Percentiles rank a stretch among this genome's conserved stretches.
Evolutionary conservation across 1,140 invertebrate genomes (phyloP).

Genomic region (Zaprionus kolodkinae): DNA sequence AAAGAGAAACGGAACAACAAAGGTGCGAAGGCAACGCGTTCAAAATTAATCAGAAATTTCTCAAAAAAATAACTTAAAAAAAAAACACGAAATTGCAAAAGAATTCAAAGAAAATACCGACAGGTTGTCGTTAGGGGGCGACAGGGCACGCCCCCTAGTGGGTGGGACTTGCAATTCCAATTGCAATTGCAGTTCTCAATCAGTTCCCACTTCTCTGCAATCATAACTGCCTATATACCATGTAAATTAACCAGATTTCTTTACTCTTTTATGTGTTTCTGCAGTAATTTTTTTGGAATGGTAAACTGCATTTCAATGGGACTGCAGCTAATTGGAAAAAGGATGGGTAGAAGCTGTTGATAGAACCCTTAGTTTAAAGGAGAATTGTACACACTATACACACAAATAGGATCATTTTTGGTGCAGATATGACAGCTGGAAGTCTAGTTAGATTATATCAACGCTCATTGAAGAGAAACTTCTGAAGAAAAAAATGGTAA

Average conservation of each 20-base stretch:
- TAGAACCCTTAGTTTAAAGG: not conserved
- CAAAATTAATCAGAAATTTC: conserved; percentile 61
- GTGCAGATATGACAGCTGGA: no score
- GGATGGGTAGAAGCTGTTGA: not conserved
- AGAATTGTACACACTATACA: not conserved
- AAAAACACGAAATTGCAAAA: no score
- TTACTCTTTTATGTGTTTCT: not conserved
- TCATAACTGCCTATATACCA: not conserved
- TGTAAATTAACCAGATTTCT: not conserved
- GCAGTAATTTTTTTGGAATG: not conserved
- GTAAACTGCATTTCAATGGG: not conserved
- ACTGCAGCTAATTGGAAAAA: not conserved
- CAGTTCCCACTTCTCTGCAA: not conserved
- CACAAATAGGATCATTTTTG: no score
- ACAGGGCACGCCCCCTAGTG: conserved; percentile 57
- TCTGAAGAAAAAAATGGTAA: no score
- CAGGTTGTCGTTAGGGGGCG: conserved; percentile 26
- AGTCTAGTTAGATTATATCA: no score
- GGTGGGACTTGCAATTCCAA: conserved; percentile 42
- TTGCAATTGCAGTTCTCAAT: conserved; percentile 11
- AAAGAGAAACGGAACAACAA: conserved; percentile 12
- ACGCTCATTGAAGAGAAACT: no score
- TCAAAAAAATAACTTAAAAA: not conserved
- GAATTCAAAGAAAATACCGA: conserved; percentile 35
- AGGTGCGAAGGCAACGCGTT: conserved; percentile 12